phyloP scores from a whole-genome alignment of 2,797 vertebrate genomes.

The Epinephelus coioides region DNA sequence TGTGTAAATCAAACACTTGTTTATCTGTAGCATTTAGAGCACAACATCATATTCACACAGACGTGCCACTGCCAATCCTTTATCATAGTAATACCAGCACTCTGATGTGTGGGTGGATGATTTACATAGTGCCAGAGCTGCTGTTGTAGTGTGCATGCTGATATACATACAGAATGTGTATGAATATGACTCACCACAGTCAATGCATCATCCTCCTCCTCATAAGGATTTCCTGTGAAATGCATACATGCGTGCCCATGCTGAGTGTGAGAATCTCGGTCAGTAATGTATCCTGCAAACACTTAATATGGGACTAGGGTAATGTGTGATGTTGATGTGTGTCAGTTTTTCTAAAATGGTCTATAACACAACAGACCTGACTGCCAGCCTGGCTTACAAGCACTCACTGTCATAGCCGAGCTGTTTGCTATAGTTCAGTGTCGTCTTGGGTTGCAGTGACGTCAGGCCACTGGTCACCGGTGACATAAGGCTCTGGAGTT shows the following conservation, averaged over 20 bases:
- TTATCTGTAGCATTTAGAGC: constrained; percentile 4
- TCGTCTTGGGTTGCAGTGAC: constrained; percentile 54
- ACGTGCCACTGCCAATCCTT: constrained; percentile 30
- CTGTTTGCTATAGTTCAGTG: constrained; percentile 31
- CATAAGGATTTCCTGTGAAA: constrained; percentile 42
- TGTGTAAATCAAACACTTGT: constrained; percentile 1
- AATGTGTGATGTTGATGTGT: constrained; percentile 11
- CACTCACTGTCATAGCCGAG: constrained; percentile 2
- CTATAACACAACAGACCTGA: background rate
- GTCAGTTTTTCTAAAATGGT: constrained; percentile 14
- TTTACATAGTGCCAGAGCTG: constrained; percentile 49
- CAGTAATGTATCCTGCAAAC: constrained; percentile 37
- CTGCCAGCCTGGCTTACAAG: background rate
- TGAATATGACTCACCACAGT: constrained; percentile 60
- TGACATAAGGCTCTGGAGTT: constrained; percentile 69
- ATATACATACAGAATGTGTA: constrained; percentile 34
- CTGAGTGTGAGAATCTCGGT: constrained; percentile 48
- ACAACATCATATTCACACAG: constrained; percentile 5
- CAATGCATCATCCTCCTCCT: constrained; percentile 28
- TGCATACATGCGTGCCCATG: background rate
- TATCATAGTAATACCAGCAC: constrained; percentile 37
- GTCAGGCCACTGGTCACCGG: constrained; percentile 31
- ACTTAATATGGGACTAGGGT: background rate
- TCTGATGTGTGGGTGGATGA: constrained; percentile 45
- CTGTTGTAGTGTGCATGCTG: constrained; percentile 9